Evolutionary conservation across 2,113 vertebrate genomes (phyloP), one percentile per base, ranked within the genome.

Genomic region (Machaerirhynchus nigripectus): DNA sequence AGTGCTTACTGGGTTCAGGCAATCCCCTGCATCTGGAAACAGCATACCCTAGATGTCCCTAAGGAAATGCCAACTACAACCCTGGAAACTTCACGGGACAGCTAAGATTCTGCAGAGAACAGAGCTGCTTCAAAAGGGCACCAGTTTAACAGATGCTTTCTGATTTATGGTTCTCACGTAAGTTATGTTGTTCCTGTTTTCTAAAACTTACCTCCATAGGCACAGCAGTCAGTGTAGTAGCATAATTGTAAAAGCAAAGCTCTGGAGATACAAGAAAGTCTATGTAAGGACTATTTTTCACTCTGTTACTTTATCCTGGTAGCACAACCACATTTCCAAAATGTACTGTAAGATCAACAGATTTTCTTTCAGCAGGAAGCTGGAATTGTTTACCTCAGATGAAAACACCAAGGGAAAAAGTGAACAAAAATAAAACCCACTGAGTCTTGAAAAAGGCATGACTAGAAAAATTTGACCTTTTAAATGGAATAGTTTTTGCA

Each of bases 211-310:
- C 16, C 31, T 91, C 37, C 23, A 44, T 1, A 59, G 17, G 22
- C 57, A 85, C 81, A 68, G 21, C 35, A 71, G 80, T 28, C 37
- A 76, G 20, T 15, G 4, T 22, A 50, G 9, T 1, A 74, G 11
- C 42, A 30, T 26, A 35, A 73, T 5, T 63, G 12, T 35, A 28
- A 33, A 39, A 24, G 10, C 76, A 53, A 71, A 91, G 31, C 4
- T 50, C 8, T 33, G n/a, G 33, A 70, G 12, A 44, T 39, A 16
- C 0, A 57, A 44, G 2, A 20, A 78, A 3, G 3, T 40, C 8
- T 69, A 33, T 5, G 2, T 11, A 50, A 82, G 17, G 27, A 53
- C 13, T 77, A 15, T 21, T 84, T 91, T 74, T 77, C 56, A 69
- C 26, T 73, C 13, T 13, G 35, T 56, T 90, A 81, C 39, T 61